phyloP scores from a whole-genome alignment of 2,888 invertebrate species.

The Synanthedon formicaeformis region DNA sequence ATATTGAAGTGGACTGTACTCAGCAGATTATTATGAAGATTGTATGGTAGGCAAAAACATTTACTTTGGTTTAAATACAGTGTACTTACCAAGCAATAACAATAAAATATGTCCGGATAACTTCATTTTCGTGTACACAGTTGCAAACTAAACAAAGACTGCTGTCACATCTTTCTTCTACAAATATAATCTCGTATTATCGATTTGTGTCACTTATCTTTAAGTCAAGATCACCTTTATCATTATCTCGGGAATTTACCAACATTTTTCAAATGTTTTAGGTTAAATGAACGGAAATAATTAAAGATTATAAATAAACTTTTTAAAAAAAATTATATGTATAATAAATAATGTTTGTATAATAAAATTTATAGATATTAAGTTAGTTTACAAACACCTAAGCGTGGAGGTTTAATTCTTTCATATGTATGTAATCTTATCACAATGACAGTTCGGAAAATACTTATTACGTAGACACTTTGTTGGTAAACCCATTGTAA shows the following conservation, averaged over 20 bases:
- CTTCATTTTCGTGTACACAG: not conserved
- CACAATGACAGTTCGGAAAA: not conserved
- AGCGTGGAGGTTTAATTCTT: no score
- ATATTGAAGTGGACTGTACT: no score
- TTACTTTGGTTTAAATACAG: no score
- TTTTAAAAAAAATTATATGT: no score
- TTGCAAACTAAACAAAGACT: not conserved
- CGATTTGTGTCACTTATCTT: slow-evolving; percentile 17
- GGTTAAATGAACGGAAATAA: not conserved
- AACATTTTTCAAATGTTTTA: slow-evolving; percentile 2
- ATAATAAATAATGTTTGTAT: no score
- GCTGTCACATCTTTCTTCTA: not conserved
- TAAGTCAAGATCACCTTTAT: slow-evolving; percentile 22
- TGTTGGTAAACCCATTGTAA: not conserved
- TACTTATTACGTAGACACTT: not conserved
- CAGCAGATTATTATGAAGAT: no score
- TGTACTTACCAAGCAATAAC: not conserved
- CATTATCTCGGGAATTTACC: slow-evolving; percentile 19
- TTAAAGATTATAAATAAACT: no score
- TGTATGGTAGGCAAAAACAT: no score
- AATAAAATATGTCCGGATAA: not conserved
- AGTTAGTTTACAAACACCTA: no score
- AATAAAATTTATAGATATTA: no score
- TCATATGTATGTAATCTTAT: not conserved
- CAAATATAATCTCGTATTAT: not conserved